phyloP scores from a whole-genome alignment of 1,140 invertebrate genomes.

The Medauroidea extradentata region DNA sequence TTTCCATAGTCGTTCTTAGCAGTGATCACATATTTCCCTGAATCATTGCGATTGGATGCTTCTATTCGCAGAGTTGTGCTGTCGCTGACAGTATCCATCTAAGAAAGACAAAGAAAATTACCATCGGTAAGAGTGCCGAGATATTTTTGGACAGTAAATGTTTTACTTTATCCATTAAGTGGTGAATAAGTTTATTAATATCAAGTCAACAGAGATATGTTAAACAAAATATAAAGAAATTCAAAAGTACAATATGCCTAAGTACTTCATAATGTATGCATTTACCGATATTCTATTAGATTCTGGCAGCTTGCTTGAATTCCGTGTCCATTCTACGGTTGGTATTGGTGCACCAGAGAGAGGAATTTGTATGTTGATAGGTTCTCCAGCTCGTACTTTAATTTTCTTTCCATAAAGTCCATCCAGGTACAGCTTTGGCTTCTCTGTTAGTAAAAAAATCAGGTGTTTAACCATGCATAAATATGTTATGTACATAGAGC shows the following conservation, averaged over 20 bases:
- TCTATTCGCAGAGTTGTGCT: constrained; percentile 84
- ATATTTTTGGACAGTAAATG: too few relatives aligned
- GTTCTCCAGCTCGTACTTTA: constrained; percentile 95
- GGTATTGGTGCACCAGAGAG: constrained; percentile 92
- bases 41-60: constrained; percentile 82
- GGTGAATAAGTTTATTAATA: background rate
- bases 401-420: constrained; percentile 88
- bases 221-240: too few relatives aligned
- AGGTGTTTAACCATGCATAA: too few relatives aligned
- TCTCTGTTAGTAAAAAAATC: constrained; percentile 59
- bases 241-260: too few relatives aligned
- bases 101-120: constrained; percentile 1
- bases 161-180: too few relatives aligned
- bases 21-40: constrained; percentile 86
- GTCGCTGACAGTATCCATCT: constrained; percentile 78
- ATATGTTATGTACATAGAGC: constrained; percentile 5
- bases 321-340: constrained; percentile 84
- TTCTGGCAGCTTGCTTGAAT: constrained; percentile 63
- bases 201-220: too few relatives aligned
- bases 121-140: too few relatives aligned
- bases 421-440: constrained; percentile 89
- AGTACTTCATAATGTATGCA: too few relatives aligned
- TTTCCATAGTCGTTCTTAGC: constrained; percentile 86
- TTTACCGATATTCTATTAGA: constrained; percentile 65
- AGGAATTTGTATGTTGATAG: constrained; percentile 90